Conservation (phyloP, 2,888 invertebrate species). For the Liposcelis brunnea region DNA sequence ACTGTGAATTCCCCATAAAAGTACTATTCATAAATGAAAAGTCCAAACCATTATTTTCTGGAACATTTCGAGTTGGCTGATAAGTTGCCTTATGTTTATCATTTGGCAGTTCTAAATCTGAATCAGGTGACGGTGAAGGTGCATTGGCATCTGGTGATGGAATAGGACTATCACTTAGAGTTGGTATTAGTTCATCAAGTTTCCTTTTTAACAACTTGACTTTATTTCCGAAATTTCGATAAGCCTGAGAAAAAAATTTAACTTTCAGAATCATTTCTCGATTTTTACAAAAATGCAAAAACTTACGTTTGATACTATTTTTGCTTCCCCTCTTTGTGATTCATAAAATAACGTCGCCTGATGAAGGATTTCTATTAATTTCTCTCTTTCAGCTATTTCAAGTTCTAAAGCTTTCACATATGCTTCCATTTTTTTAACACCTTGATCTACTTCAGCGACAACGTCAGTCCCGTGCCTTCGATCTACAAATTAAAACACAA, state of each 20-base stretch:
- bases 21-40: not conserved
- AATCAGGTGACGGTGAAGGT: constrained; percentile 66
- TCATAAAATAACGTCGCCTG: constrained; percentile 76
- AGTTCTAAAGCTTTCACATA: constrained; percentile 64
- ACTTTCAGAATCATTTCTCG: not conserved
- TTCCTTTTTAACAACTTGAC: constrained; percentile 74
- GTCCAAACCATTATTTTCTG: not conserved
- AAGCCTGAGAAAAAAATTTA: constrained; percentile 46
- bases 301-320: constrained; percentile 87
- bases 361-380: constrained; percentile 57
- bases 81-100: constrained; percentile 23
- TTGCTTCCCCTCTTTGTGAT: constrained; percentile 82
- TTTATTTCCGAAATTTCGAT: constrained; percentile 79
- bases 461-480: constrained; percentile 73
- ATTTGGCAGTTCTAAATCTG: constrained; percentile 57
- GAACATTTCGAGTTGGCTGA: not conserved
- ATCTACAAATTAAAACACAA: constrained; percentile 32
- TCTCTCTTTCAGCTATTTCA: constrained; percentile 65
- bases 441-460: constrained; percentile 71
- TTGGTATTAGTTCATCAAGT: constrained; percentile 61
- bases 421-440: constrained; percentile 57
- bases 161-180: constrained; percentile 44
- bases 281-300: not conserved
- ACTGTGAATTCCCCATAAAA: constrained; percentile 3
- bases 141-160: constrained; percentile 51